These are phyloP conservation scores for Schizaphis graminum DNA, from an alignment of 2,888 invertebrate genomes.

Conservation along the genomic window DNA sequence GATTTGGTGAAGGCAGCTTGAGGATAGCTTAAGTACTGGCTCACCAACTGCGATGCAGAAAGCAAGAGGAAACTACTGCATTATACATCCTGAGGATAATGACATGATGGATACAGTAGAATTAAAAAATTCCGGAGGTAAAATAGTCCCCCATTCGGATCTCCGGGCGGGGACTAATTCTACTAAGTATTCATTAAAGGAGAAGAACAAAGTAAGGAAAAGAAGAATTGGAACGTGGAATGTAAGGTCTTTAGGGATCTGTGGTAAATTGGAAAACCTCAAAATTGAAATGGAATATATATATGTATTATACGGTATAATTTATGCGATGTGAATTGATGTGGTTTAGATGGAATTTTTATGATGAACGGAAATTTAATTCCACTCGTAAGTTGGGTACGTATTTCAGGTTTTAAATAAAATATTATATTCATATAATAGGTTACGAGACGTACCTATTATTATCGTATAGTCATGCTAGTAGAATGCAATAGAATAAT, in stretches of 20 bases:
- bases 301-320: not conserved
- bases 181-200: not conserved
- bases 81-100: no score
- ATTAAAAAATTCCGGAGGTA: no score
- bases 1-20: no score
- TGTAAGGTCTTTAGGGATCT: constrained; percentile 11
- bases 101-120: no score
- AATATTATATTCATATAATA: not conserved
- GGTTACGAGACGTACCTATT: not conserved
- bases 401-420: not conserved
- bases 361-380: not conserved
- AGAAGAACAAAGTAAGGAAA: constrained; percentile 10
- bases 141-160: no score
- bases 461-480: not conserved
- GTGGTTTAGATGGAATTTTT: constrained; percentile 15
- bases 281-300: no score
- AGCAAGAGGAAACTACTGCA: no score
- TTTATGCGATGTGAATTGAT: not conserved
- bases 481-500: not conserved
- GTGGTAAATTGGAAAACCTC: no score
- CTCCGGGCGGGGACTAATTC: not conserved
- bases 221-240: not conserved
- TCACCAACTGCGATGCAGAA: no score
- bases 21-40: no score
- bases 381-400: constrained; percentile 1